phyloP scores from a whole-genome alignment of 1,140 invertebrate species.

The Cheumatopsyche charites region DNA sequence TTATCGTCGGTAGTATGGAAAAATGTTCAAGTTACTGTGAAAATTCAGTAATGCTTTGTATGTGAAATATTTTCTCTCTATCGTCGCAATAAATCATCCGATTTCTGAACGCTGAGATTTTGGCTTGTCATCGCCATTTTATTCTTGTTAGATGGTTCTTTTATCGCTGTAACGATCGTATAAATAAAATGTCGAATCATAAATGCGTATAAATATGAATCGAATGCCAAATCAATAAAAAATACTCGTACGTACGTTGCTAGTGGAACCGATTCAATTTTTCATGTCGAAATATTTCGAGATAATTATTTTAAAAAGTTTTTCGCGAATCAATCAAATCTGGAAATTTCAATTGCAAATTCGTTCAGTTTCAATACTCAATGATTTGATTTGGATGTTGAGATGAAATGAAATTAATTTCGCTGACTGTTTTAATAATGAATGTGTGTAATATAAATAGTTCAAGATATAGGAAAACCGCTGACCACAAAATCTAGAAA shows the following conservation, averaged over 20 bases:
- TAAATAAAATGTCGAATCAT: not conserved
- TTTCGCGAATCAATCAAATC: no score
- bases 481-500: no score
- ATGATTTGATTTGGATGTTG: no score
- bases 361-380: no score
- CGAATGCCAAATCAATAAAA: not conserved
- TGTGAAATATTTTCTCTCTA: not conserved
- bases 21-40: constrained; percentile 24
- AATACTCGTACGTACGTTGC: not conserved
- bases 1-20: constrained; percentile 9
- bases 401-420: no score
- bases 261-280: no score
- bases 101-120: not conserved
- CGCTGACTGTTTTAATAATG: no score
- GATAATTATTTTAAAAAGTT: no score
- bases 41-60: constrained; percentile 20
- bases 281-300: no score
- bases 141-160: not conserved
- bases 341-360: no score
- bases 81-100: constrained; percentile 6
- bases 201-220: not conserved
- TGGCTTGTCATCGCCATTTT: not conserved
- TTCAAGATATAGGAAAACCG: no score
- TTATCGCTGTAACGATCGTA: not conserved
- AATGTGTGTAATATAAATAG: no score